Evolutionary conservation across 2,113 vertebrate genomes (phyloP).

Genomic region (Thalassoma bifasciatum): DNA sequence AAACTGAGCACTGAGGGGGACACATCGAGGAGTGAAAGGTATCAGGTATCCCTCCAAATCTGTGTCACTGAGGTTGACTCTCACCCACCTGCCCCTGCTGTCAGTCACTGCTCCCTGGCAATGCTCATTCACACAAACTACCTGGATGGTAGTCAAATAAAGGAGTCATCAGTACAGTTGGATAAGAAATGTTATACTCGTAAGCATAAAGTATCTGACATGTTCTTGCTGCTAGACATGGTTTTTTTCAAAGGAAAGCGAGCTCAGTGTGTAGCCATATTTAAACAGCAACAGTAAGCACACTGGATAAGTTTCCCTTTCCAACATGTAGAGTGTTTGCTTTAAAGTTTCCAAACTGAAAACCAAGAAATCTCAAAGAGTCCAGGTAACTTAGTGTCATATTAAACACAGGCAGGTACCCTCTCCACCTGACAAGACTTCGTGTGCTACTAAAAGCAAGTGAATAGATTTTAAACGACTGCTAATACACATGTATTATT

Average conservation of each 20-base stretch:
- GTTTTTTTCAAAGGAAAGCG: neutral
- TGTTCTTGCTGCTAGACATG: neutral
- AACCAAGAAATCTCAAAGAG: neutral
- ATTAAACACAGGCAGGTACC: neutral
- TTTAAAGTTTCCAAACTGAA: neutral
- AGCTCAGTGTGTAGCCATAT: neutral
- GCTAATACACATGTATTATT: neutral
- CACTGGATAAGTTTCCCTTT: neutral
- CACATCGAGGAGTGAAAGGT: too few relatives aligned
- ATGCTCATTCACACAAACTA: neutral
- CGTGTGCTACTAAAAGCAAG: rapidly evolving
- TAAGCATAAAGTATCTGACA: neutral
- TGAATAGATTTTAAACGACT: too few relatives aligned
- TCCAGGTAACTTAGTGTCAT: neutral
- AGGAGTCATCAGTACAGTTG: neutral
- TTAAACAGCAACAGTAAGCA: neutral
- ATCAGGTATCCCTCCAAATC: slow-evolving; percentile 54
- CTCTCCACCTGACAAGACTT: neutral
- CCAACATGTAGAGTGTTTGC: neutral
- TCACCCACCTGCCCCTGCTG: slow-evolving; percentile 65
- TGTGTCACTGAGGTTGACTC: slow-evolving; percentile 35
- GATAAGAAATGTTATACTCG: neutral
- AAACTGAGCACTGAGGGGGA: neutral
- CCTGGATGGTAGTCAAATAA: slow-evolving; percentile 16
- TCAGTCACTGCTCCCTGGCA: slow-evolving; percentile 52